A percentile compares a stretch with the other conserved stretches of the same genome.
phyloP scores from a whole-genome alignment of 2,113 vertebrate species.

The Salvator merianae region DNA sequence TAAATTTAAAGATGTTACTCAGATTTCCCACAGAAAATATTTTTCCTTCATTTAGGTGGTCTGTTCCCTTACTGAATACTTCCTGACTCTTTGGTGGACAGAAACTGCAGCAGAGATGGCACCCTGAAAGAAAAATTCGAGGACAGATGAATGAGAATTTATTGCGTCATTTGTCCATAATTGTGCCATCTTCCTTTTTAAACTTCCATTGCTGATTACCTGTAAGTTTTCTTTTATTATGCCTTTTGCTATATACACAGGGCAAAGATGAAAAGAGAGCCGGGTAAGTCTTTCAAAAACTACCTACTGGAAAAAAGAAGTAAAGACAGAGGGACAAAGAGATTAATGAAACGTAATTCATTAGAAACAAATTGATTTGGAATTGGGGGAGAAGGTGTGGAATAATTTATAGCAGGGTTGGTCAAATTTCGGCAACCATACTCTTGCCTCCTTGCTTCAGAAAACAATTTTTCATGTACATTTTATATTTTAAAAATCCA shows the following conservation, averaged over 20 bases:
- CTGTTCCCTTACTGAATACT: not conserved
- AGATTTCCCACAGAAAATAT: not conserved
- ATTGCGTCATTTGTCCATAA: not conserved
- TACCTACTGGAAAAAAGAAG: constrained; percentile 46
- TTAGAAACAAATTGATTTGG: too few relatives aligned
- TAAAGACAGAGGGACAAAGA: constrained; percentile 38
- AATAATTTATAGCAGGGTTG: too few relatives aligned
- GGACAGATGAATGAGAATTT: constrained; percentile 16
- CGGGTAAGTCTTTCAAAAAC: constrained; percentile 61
- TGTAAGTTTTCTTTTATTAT: not conserved
- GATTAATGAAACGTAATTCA: constrained; percentile 72
- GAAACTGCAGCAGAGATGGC: not conserved
- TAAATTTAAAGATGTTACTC: too few relatives aligned
- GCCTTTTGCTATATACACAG: constrained; percentile 43
- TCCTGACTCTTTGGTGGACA: not conserved
- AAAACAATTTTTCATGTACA: too few relatives aligned
- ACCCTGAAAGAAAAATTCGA: constrained; percentile 15
- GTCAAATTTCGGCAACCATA: too few relatives aligned
- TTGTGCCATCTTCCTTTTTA: not conserved
- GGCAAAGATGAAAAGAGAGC: constrained; percentile 72
- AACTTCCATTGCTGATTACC: not conserved
- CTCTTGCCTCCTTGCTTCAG: too few relatives aligned
- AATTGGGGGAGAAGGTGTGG: too few relatives aligned
- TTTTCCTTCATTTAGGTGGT: not conserved
- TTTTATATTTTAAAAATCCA: too few relatives aligned